Evolutionary conservation across 1,140 invertebrate genomes (phyloP).

Genomic region (Manduca sexta): DNA sequence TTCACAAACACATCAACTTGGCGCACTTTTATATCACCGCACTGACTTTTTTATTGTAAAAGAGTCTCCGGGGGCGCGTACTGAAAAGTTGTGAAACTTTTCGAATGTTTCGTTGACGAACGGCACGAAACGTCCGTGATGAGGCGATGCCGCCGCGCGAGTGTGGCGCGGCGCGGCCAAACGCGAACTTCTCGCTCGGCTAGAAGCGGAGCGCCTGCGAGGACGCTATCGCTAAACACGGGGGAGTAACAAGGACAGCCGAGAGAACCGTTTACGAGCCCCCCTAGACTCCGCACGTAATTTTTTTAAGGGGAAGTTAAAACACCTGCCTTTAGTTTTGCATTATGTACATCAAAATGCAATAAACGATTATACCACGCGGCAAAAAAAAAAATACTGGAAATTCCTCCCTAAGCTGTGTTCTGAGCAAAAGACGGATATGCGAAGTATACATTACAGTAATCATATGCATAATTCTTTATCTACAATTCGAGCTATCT

Average conservation of each 20-base stretch:
- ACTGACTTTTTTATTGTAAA: slow-evolving; percentile 35
- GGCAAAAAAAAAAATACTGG: no score
- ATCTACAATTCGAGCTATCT: no score
- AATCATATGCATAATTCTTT: no score
- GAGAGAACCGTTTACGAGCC: slow-evolving; percentile 23
- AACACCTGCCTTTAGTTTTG: slow-evolving; percentile 38
- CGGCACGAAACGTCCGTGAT: slow-evolving; percentile 23
- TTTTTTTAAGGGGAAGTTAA: slow-evolving; percentile 38
- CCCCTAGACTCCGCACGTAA: slow-evolving; percentile 28
- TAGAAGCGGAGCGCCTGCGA: slow-evolving; percentile 28
- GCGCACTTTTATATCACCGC: slow-evolving; percentile 34
- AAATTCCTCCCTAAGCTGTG: no score
- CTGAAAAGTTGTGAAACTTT: slow-evolving; percentile 59
- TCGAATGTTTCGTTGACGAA: slow-evolving; percentile 35
- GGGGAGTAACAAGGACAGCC: slow-evolving; percentile 23
- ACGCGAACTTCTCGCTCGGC: slow-evolving; percentile 5
- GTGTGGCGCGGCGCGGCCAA: slow-evolving; percentile 32
- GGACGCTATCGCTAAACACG: slow-evolving; percentile 12
- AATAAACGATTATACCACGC: no score
- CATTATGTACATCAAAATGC: no score
- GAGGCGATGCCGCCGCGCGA: slow-evolving; percentile 51
- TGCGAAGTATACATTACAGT: no score
- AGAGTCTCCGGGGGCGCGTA: slow-evolving; percentile 36
- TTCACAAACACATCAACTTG: slow-evolving; percentile 47
- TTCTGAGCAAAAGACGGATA: no score